Evolutionary conservation across 2,797 vertebrate genomes (phyloP), one percentile per base, ranked within the genome.

Genomic region (Gobio occitaniae): DNA sequence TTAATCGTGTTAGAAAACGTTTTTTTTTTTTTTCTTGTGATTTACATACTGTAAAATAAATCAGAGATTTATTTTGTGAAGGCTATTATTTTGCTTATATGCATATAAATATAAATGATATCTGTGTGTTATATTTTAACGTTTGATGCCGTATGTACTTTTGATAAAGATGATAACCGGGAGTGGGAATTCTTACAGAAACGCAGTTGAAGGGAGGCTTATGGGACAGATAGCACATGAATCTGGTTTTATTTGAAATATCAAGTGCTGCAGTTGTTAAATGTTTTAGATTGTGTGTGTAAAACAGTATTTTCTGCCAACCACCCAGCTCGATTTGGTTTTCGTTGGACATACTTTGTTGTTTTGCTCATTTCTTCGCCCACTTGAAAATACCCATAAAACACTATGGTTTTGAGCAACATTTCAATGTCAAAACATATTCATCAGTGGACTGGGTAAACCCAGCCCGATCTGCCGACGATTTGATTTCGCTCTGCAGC

Each of bases 21-120:
- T 84, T 93, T 94, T 93, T 32, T 32, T 32, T 32, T 32, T 65
- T 78, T 85, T 92, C 91, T 92, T 93, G 66, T 75, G 86, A 94
- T 95, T 95, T 93, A 93, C 91, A 92, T 92, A 87, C 90, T 94
- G 91, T 94, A 92, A 94, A 94, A 93, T 90, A 87, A 93, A 93
- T 91, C 92, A 93, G 92, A 95, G 92, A 91, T 95, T 93, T 95
- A 95, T 95, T 95, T 95, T 95, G 89, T 92, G 92, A 92, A 93
- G 91, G 90, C 89, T 93, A 93, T 94, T 94, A 95, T 95, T 95
- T 95, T 94, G 92, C 89, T 94, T 78, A 74, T 80, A 69, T 70
- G 77, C 80, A 82, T 85, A 85, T 63, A 61, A 81, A 86, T 87
- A 80, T 78, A 83, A 87, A 89, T 90, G 88, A 92, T 91, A 91